Evolutionary conservation across 2,888 invertebrate genomes (phyloP), one percentile per base, ranked within the genome.

Genomic region (Dexiosoma caninum): DNA sequence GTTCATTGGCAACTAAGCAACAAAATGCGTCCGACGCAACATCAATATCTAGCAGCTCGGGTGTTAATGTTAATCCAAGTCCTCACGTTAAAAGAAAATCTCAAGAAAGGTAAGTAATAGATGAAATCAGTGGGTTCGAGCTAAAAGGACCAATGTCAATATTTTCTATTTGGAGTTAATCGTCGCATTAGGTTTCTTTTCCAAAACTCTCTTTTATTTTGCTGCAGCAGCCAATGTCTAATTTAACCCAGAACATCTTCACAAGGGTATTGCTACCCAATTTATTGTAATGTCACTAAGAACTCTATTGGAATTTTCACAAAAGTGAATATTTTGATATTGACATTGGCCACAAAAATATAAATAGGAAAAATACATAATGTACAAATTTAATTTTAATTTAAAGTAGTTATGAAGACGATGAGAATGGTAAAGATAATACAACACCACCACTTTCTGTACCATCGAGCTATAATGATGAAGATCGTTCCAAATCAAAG

Each of bases 61-160:
- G 49, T 6, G 62, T 44, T n/a, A 79, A 81, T 21, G 40, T 78
- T 12, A 85, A 84, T 69, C 74, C 83, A 55, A 90, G 90, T 84
- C 91, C 90, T 1, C 87, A 86, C 71, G 83, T 86, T 0, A 88
- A 87, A 82, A 85, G 88, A 16, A 90, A 89, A 76, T 84, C 85
- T n/a, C 85, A 86, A 60, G 89, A 90, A 44, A 85, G 86, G 88
- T 88, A 75, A 67, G 9, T n/a, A n/a, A n/a, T n/a, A n/a, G n/a
- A n/a, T n/a, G n/a, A n/a, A n/a, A n/a, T n/a, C n/a, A n/a, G n/a
- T n/a, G n/a, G n/a, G n/a, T n/a, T n/a, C n/a, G n/a, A n/a, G n/a
- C n/a, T n/a, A n/a, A n/a, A n/a, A n/a, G n/a, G n/a, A n/a, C n/a
- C n/a, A n/a, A n/a, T 19, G 2, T 7, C 42, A 19, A 14, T 32